A percentile compares a stretch with the other conserved stretches of the same genome.
Evolutionary conservation across 2,797 vertebrate species (phyloP).

Genomic region (Heliangelus exortis): DNA sequence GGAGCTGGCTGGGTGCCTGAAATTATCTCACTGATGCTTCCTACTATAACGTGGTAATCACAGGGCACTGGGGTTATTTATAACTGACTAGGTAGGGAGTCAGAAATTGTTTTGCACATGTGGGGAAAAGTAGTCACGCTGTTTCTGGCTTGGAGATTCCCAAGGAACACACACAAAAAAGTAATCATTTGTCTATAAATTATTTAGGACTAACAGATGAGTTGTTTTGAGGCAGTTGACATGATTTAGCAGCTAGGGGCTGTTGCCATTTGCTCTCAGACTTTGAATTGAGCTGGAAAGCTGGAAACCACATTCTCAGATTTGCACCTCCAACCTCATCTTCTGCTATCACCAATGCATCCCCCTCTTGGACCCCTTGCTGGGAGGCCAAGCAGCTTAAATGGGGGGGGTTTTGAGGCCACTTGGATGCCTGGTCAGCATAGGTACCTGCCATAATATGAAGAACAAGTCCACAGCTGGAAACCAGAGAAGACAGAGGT

Average conservation of each 20-base stretch:
- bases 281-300: background rate
- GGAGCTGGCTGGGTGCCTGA: constrained; percentile 5
- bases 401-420: background rate
- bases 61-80: background rate
- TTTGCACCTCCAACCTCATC: background rate
- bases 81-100: background rate
- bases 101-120: background rate
- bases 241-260: background rate
- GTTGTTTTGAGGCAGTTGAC: background rate
- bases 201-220: background rate
- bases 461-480: background rate
- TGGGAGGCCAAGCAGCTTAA: background rate
- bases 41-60: background rate
- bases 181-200: background rate
- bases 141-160: background rate
- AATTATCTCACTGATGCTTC: constrained; percentile 14
- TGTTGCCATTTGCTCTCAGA: background rate
- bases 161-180: background rate
- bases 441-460: accelerated
- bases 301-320: background rate
- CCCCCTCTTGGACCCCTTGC: background rate
- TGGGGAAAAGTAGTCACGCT: background rate
- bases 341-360: accelerated
- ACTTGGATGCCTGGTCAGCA: background rate
- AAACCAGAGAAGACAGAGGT: accelerated